Evolutionary conservation across 2,797 vertebrate species (phyloP), one percentile per base, ranked within the genome.

Genomic region (Micrastur ruficollis): DNA sequence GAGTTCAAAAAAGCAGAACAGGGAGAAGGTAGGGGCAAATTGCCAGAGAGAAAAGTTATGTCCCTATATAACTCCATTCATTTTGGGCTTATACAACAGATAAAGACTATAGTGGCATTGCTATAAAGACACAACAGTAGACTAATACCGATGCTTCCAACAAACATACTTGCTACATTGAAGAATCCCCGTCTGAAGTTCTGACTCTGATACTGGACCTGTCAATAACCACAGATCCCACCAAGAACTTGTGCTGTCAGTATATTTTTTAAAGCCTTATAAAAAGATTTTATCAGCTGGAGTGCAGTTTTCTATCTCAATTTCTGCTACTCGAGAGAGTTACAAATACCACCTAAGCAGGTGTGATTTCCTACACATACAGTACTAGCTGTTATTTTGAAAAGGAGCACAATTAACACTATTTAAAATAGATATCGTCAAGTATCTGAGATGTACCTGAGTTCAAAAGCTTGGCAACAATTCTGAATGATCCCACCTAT

Each of bases 141-240:
- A 40, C 12, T 11, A 32, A 31, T 2, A 61, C 4, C 7, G 5
- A 23, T 3, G 5, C 32, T 79, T 18, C 20, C 46, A 84, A 62
- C 22, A 52, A 68, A 73, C 18, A 6, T 5, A 63, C 14, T 3
- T 26, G 65, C 36, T 55, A 17, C 0, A 0, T 1, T 49, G n/a
- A 56, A 75, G 27, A 63, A 47, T 12, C 44, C 14, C 27, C 7
- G 15, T 3, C 20, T 47, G 1, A 7, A 46, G 31, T 10, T 74
- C 79, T 46, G 42, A 67, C 47, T 58, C 1, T 0, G 26, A 21
- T 10, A n/a, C 40, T 6, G 21, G 27, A 38, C 29, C 50, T 55
- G 15, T 9, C 53, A 66, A 34, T 53, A 38, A 55, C 40, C 61
- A 40, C 40, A 63, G 44, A 26, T 18, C 44, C 40, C 52, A 73